phyloP scores from a whole-genome alignment of 2,113 vertebrate genomes.

The Lepus europaeus region DNA sequence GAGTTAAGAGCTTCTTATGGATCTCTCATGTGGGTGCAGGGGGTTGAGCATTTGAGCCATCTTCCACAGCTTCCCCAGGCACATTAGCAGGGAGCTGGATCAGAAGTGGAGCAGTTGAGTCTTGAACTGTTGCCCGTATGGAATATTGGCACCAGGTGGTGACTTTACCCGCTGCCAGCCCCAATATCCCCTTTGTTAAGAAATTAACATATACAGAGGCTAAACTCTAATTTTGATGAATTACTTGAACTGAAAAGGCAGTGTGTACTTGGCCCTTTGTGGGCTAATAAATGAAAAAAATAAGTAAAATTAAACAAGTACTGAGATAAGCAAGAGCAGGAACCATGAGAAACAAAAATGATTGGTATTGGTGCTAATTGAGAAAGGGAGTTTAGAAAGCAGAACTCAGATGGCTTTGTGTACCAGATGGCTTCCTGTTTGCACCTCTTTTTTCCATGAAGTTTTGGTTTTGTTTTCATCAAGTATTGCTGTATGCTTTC shows the following conservation, averaged over 20 bases:
- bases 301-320: background rate
- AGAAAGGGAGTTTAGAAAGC: background rate
- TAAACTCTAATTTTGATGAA: background rate
- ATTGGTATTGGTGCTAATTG: background rate
- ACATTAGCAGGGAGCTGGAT: too few relatives aligned
- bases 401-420: background rate
- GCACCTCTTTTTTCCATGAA: background rate
- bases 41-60: too few relatives aligned
- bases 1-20: too few relatives aligned
- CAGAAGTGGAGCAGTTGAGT: too few relatives aligned
- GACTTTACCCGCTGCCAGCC: too few relatives aligned
- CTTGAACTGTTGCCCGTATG: too few relatives aligned
- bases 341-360: background rate
- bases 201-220: slow-evolving; percentile 9
- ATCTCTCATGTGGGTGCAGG: too few relatives aligned
- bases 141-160: too few relatives aligned
- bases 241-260: slow-evolving; percentile 23
- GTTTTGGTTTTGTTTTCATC: background rate
- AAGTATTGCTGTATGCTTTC: background rate
- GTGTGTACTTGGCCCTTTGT: background rate
- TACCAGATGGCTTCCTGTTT: background rate
- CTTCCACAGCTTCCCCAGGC: too few relatives aligned
- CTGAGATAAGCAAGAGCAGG: background rate
- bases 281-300: background rate
- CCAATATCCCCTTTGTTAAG: background rate